Evolutionary conservation across 2,888 invertebrate species (phyloP).

Genomic region (Autographa gamma): DNA sequence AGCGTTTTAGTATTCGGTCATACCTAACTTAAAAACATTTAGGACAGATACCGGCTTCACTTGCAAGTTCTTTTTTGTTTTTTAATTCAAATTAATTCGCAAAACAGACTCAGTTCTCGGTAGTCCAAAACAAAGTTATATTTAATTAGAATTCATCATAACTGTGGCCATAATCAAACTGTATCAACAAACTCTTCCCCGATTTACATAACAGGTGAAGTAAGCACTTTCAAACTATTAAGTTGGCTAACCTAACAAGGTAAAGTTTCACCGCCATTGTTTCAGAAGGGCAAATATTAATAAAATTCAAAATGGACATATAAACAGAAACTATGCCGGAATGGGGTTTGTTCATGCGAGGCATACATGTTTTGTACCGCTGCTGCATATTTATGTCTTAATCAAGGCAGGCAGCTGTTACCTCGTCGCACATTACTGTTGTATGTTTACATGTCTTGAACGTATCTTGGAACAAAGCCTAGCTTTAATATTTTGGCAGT

Average conservation of each 20-base stretch:
- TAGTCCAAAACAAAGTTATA: background rate
- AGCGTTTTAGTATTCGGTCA: too few species aligned
- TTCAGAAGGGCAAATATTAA: slow-evolving; percentile 57
- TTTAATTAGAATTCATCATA: background rate
- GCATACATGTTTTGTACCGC: slow-evolving; percentile 66
- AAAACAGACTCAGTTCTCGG: background rate
- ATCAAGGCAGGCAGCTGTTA: slow-evolving; percentile 74
- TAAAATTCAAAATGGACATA: slow-evolving; percentile 63
- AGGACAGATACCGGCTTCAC: too few species aligned
- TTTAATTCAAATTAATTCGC: background rate
- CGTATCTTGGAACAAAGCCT: slow-evolving; percentile 68
- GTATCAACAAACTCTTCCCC: slow-evolving; percentile 2
- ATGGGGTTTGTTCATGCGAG: slow-evolving; percentile 55
- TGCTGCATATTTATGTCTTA: slow-evolving; percentile 76
- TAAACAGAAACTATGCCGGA: slow-evolving; percentile 60
- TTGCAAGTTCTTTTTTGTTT: background rate
- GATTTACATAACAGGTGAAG: slow-evolving; percentile 16
- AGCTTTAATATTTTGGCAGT: slow-evolving; percentile 66
- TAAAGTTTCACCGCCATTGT: slow-evolving; percentile 17
- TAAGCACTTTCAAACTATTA: slow-evolving; percentile 32
- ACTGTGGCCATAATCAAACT: slow-evolving; percentile 8
- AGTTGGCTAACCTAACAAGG: slow-evolving; percentile 33
- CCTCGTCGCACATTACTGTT: slow-evolving; percentile 67
- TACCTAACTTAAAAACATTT: too few species aligned
- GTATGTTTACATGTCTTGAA: slow-evolving; percentile 64